Conservation (phyloP, 2,113 vertebrate genomes). For the Cnemophilus loriae region DNA sequence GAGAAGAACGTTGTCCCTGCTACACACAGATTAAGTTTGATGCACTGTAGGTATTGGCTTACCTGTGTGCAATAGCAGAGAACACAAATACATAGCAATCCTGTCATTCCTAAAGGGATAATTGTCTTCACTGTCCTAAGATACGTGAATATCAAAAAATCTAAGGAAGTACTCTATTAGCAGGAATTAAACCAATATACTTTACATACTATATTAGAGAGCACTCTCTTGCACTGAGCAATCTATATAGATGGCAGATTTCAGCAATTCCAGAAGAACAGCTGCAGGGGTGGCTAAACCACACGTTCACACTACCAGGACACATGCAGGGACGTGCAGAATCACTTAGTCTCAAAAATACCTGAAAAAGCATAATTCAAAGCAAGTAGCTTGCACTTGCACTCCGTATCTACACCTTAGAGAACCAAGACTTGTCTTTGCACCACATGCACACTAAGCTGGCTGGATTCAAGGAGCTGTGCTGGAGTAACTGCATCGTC, state of each 20-base stretch:
- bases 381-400: neutral
- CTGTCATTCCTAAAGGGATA: neutral
- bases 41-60: neutral
- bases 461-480: neutral
- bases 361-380: neutral
- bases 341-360: rapidly evolving
- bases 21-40: neutral
- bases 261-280: neutral
- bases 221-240: neutral
- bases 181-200: neutral
- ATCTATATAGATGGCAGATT: neutral
- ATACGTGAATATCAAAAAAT: neutral
- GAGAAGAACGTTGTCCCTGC: neutral
- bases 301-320: rapidly evolving
- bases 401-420: rapidly evolving
- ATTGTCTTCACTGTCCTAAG: neutral
- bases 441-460: neutral
- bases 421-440: neutral
- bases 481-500: neutral
- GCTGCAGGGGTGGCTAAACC: neutral
- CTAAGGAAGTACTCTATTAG: neutral
- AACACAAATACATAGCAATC: neutral
- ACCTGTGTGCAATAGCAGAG: neutral
- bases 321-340: rapidly evolving
- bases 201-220: neutral